phyloP scores from a whole-genome alignment of 2,113 vertebrate species.

The Brienomyrus brachyistius region DNA sequence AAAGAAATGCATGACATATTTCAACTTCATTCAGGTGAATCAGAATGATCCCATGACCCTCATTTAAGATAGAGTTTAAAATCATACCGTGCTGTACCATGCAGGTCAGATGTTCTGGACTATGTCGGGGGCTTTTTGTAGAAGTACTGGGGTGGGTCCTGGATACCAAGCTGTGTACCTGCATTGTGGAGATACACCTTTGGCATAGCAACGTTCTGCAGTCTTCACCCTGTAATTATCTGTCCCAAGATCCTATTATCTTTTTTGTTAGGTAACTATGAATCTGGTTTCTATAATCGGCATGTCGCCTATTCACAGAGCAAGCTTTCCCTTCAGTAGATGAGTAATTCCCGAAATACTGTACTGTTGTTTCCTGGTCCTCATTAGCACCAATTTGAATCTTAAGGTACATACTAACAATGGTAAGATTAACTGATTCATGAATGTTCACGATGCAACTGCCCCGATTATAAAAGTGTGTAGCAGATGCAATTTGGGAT shows the following conservation, averaged over 20 bases:
- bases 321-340: background rate
- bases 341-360: background rate
- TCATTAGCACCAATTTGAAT: background rate
- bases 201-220: background rate
- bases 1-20: background rate
- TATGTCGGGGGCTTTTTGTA: background rate
- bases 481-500: too few species aligned
- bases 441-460: background rate
- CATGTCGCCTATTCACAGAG: background rate
- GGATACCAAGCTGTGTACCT: background rate
- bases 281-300: background rate
- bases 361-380: background rate
- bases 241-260: background rate
- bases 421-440: background rate
- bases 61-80: background rate
- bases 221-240: background rate
- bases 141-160: background rate
- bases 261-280: background rate
- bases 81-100: background rate
- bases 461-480: background rate
- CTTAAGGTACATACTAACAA: background rate
- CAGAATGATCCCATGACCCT: background rate
- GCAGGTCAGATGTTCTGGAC: background rate
- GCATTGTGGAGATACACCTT: background rate
- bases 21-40: background rate